These are phyloP conservation scores for Thymelicus lineola DNA, from an alignment of 2,888 invertebrate genomes.

Conservation along the genomic window DNA sequence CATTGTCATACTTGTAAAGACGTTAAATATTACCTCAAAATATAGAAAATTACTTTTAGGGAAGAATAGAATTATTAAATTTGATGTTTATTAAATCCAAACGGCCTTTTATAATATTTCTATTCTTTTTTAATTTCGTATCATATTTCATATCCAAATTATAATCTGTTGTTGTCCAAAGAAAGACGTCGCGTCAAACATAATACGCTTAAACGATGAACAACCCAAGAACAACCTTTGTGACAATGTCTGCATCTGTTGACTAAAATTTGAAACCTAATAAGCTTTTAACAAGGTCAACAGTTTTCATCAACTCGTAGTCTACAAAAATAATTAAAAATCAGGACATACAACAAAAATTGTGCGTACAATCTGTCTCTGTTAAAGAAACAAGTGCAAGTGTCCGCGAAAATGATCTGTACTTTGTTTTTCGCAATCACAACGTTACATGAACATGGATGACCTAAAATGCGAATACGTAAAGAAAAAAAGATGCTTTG, in stretches of 20 bases:
- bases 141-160: conserved; percentile 24
- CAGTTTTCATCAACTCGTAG: conserved; percentile 83
- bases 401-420: conserved; percentile 82
- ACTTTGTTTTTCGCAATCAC: conserved; percentile 85
- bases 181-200: conserved; percentile 53
- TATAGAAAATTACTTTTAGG: conserved; percentile 2
- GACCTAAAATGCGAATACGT: conserved; percentile 86
- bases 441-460: conserved; percentile 86
- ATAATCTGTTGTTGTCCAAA: conserved; percentile 27
- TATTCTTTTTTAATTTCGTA: conserved; percentile 23
- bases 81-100: not conserved
- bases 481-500: conserved; percentile 83
- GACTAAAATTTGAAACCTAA: conserved; percentile 85
- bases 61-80: not conserved
- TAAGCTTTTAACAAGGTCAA: conserved; percentile 86
- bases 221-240: conserved; percentile 72
- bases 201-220: conserved; percentile 60
- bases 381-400: conserved; percentile 70
- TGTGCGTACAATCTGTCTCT: conserved; percentile 63
- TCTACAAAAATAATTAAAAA: conserved; percentile 80
- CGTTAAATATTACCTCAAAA: conserved; percentile 44
- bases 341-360: conserved; percentile 67
- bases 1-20: conserved; percentile 56
- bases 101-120: not conserved
- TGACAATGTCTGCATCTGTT: conserved; percentile 85